Conservation (phyloP, 1,140 invertebrate genomes). For the Thaumatotibia leucotreta region DNA sequence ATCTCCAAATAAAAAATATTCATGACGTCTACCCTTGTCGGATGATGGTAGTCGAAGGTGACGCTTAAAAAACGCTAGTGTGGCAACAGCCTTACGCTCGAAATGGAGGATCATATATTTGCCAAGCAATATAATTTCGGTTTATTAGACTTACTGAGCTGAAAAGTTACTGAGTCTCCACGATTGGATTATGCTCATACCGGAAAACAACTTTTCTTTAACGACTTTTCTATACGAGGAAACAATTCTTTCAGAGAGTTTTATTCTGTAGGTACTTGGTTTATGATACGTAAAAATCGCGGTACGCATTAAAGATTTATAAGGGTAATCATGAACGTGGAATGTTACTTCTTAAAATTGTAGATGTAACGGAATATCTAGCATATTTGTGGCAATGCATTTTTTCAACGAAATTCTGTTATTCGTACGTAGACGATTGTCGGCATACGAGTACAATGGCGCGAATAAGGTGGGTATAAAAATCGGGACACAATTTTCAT, state of each 20-base stretch:
- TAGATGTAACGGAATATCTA: too few relatives aligned
- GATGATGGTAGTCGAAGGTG: too few relatives aligned
- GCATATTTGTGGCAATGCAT: not conserved
- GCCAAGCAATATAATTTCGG: not conserved
- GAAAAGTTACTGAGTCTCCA: not conserved
- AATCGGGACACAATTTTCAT: too few relatives aligned
- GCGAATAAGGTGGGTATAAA: too few relatives aligned
- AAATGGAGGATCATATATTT: not conserved
- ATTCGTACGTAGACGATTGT: not conserved
- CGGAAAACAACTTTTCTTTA: not conserved
- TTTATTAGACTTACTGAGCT: not conserved
- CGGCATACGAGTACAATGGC: too few relatives aligned
- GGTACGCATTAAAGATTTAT: not conserved
- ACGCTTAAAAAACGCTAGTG: too few relatives aligned
- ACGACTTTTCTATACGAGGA: not conserved
- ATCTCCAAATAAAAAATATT: too few relatives aligned
- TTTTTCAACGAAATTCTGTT: not conserved
- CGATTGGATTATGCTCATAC: not conserved
- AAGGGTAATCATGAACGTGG: too few relatives aligned
- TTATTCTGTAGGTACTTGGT: not conserved
- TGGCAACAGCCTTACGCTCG: too few relatives aligned
- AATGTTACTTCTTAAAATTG: too few relatives aligned
- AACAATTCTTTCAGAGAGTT: not conserved
- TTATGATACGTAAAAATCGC: not conserved
- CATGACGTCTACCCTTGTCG: too few relatives aligned